Conservation (phyloP, 2,888 invertebrate genomes). For the Nephrotoma appendiculata region DNA sequence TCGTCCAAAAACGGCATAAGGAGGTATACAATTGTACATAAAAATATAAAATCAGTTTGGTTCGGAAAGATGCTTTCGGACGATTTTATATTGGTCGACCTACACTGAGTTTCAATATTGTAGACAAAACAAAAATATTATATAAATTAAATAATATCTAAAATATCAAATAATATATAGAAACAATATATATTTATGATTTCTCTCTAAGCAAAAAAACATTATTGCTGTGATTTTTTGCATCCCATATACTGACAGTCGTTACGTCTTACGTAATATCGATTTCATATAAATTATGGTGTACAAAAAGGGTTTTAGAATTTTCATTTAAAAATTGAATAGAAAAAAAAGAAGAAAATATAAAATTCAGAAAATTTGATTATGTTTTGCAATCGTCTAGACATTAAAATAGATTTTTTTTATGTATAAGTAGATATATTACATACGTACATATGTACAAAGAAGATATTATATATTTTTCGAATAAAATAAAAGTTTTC, state of each 20-base stretch:
- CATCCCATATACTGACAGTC: not conserved
- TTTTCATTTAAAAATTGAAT: not conserved
- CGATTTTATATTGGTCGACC: not conserved
- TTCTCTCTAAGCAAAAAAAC: not conserved
- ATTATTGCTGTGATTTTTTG: not conserved
- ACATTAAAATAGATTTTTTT: not conserved
- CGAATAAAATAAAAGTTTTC: not conserved
- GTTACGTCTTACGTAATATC: not conserved
- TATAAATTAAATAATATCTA: not conserved
- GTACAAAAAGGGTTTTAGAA: not conserved
- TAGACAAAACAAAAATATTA: not conserved
- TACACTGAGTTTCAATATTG: not conserved
- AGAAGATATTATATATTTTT: not conserved
- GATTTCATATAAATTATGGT: not conserved
- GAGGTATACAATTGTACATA: not conserved
- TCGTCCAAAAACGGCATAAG: not conserved
- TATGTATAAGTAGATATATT: not conserved
- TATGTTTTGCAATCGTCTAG: not conserved
- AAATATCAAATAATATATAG: not conserved
- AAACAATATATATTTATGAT: not conserved
- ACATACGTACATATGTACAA: not conserved
- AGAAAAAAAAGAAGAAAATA: not conserved
- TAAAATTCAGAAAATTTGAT: not conserved
- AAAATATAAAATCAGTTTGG: not conserved
- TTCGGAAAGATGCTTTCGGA: not conserved